These are phyloP conservation scores for Teleogryllus occipitalis DNA, from an alignment of 1,140 invertebrate genomes.

Conservation along the genomic window DNA sequence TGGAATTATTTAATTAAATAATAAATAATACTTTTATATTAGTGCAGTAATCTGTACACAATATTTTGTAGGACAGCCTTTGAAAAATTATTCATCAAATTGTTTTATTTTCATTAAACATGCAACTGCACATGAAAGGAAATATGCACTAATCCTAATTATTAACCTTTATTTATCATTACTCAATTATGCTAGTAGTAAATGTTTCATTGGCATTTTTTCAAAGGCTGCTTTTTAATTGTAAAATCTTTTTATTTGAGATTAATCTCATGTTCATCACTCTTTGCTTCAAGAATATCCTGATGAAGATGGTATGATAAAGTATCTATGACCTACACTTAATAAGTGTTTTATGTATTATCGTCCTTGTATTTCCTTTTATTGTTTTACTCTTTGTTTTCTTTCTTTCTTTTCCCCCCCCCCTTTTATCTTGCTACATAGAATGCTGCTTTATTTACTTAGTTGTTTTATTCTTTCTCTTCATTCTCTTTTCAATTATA, in stretches of 20 bases:
- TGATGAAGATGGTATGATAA: slow-evolving; percentile 28
- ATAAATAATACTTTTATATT: background rate
- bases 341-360: slow-evolving; percentile 19
- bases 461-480: background rate
- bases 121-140: background rate
- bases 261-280: slow-evolving; percentile 17
- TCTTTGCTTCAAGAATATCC: slow-evolving; percentile 25
- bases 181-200: background rate
- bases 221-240: slow-evolving; percentile 7
- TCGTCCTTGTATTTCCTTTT: slow-evolving; percentile 14
- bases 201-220: background rate
- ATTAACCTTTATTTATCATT: background rate
- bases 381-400: background rate
- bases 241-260: slow-evolving; percentile 6
- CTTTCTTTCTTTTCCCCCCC: background rate
- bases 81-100: background rate
- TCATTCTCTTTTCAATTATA: slow-evolving; percentile 7
- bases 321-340: slow-evolving; percentile 23
- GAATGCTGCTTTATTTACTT: background rate
- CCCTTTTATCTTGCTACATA: background rate
- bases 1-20: background rate
- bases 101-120: background rate
- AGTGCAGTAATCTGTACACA: background rate
- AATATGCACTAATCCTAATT: background rate
- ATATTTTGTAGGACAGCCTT: background rate